Evolutionary conservation across 2,797 vertebrate species (phyloP).

Genomic region (Spondyliosoma cantharus): DNA sequence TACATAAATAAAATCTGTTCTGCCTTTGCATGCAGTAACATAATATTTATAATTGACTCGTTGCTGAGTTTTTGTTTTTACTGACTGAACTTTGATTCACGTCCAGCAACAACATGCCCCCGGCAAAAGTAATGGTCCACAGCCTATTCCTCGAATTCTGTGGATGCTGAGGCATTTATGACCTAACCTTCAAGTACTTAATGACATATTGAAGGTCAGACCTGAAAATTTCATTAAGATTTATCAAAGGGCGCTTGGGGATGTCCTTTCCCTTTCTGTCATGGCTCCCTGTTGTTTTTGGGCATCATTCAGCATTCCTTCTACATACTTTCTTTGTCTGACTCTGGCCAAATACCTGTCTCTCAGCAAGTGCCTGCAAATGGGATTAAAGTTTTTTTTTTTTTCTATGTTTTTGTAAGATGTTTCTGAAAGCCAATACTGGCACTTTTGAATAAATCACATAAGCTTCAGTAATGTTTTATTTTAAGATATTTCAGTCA

Average conservation of each 20-base stretch:
- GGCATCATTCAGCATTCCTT: constrained; percentile 64
- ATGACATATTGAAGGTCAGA: constrained; percentile 48
- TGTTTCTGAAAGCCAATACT: constrained; percentile 12
- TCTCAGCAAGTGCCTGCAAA: constrained; percentile 60
- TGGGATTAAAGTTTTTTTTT: neutral
- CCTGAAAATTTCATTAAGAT: constrained; percentile 48
- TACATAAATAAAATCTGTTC: neutral
- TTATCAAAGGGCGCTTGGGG: constrained; percentile 20
- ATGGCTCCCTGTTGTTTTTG: constrained; percentile 61
- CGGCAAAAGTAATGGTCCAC: neutral
- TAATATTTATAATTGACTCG: constrained; percentile 32
- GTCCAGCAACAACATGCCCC: constrained; percentile 46
- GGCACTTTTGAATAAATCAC: neutral
- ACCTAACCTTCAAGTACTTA: constrained; percentile 34
- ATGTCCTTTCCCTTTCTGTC: constrained; percentile 28
- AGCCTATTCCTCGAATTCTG: constrained; percentile 28
- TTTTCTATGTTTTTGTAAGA: neutral
- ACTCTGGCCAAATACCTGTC: constrained; percentile 60
- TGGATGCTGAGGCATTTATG: constrained; percentile 41
- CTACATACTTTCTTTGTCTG: constrained; percentile 44
- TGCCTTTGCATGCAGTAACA: constrained; percentile 24
- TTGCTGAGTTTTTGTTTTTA: constrained; percentile 43
- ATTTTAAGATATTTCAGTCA: neutral
- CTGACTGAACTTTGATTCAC: constrained; percentile 39
- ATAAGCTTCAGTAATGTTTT: neutral